Percentiles rank a stretch among this genome's conserved stretches.
These are phyloP conservation scores for Planiliza haematocheilus DNA, from an alignment of 2,113 vertebrate genomes.

Conservation along the genomic window DNA sequence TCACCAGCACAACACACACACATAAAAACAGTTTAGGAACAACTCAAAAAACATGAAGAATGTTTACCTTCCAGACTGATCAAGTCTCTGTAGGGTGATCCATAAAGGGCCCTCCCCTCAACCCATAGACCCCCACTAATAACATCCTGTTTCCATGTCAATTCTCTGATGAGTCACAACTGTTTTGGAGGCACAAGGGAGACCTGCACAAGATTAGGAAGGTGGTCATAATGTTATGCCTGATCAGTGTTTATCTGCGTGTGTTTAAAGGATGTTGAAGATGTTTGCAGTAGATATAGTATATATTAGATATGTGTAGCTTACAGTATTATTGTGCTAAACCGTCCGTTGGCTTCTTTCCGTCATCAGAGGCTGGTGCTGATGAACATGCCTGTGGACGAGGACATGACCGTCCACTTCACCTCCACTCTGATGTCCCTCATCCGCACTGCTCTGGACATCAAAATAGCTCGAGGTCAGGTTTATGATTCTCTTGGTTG, in stretches of 20 bases:
- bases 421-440: conserved; percentile 98
- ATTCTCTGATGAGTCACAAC: no score
- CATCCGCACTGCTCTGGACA: conserved; percentile 96
- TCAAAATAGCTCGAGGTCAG: conserved; percentile 97
- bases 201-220: no score
- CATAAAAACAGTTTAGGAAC: no score
- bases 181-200: no score
- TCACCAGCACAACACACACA: no score
- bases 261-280: neutral
- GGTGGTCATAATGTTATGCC: no score
- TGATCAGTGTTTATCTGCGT: neutral
- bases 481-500: neutral
- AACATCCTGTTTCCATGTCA: no score
- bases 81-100: no score
- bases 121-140: no score
- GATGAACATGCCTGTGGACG: conserved; percentile 99
- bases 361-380: conserved; percentile 92
- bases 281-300: neutral
- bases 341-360: neutral
- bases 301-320: neutral
- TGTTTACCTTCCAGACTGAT: no score
- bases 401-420: conserved; percentile 98
- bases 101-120: no score
- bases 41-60: no score
- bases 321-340: neutral